Base-by-base conservation (phyloP, 2,888 invertebrate species). In the Baronia brevicornis region DNA sequence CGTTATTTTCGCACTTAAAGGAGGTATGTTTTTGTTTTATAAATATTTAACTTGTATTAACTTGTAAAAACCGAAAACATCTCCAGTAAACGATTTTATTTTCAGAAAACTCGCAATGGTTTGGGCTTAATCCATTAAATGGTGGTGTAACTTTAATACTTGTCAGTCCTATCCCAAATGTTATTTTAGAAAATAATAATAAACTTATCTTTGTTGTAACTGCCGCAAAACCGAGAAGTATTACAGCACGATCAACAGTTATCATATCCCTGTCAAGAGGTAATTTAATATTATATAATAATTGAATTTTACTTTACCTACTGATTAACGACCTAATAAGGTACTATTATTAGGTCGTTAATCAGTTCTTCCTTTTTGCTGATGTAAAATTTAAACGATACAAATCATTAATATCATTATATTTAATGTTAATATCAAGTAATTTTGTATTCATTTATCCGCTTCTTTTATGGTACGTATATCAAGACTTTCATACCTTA, bases 71-170 rank as follows among this genome's bases (percentile, higher is more conserved):
- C 4, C 19, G 6, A n/a, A 7, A n/a, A 7, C 6, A 11, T 12
- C n/a, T 4, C 3, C 8, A 12, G 18, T 10, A 17, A 27, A 12
- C 6, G 3, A 20, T 13, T 11, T 9, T 11, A 9, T 14, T 52
- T 55, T 18, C 43, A 63, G 63, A 53, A 4, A 23, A 51, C 11
- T 28, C 57, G 0, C 42, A 49, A 12, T 60, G 55, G 52, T 64
- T 61, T 31, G 29, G 9, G 4, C 11, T 52, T 3, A 21, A 19
- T 4, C 28, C 3, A 9, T 17, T 20, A 3, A 42, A 29, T 3
- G 51, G 52, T 28, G 36, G 42, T 1, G 27, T 44, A 3, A 33
- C 30, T 3, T 10, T 55, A 14, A 30, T 12, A n/a, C 4, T 51
- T 2, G 12, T 17, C 1, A 38, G 13, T 5, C 26, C 46, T 2